phyloP scores from a whole-genome alignment of 2,113 vertebrate species.

The Speoplatyrhinus poulsoni region DNA sequence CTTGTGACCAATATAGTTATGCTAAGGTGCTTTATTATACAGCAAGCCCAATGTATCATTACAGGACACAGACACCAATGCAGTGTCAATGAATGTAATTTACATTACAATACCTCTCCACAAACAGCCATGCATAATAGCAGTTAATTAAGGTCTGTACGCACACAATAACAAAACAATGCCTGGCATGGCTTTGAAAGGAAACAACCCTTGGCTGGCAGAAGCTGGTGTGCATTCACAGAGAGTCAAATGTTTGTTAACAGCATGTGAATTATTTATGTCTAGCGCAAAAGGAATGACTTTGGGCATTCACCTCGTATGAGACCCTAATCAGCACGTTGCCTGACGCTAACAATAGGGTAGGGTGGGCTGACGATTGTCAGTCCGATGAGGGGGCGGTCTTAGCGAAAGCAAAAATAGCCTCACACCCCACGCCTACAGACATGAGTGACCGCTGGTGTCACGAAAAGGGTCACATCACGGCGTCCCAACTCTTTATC shows the following conservation, averaged over 20 bases:
- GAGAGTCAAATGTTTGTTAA: slow-evolving; percentile 37
- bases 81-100: too few species aligned
- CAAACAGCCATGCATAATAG: not conserved
- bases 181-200: slow-evolving; percentile 10
- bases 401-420: slow-evolving; percentile 64
- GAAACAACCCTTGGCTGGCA: not conserved
- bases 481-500: too few species aligned
- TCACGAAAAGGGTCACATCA: slow-evolving; percentile 30
- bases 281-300: not conserved
- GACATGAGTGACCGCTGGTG: slow-evolving; percentile 56
- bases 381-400: not conserved
- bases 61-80: not conserved
- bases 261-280: slow-evolving; percentile 46
- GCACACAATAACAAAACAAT: slow-evolving; percentile 4
- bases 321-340: slow-evolving; percentile 13
- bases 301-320: slow-evolving; percentile 3
- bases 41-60: too few species aligned
- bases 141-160: slow-evolving; percentile 8
- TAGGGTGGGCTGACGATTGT: too few species aligned
- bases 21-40: too few species aligned
- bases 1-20: too few species aligned
- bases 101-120: not conserved
- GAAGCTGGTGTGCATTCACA: slow-evolving; percentile 4
- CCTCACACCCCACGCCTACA: slow-evolving; percentile 21
- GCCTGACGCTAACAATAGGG: too few species aligned